Base-by-base conservation (phyloP, 2,888 invertebrate genomes). In the Yponomeuta evonymella region DNA sequence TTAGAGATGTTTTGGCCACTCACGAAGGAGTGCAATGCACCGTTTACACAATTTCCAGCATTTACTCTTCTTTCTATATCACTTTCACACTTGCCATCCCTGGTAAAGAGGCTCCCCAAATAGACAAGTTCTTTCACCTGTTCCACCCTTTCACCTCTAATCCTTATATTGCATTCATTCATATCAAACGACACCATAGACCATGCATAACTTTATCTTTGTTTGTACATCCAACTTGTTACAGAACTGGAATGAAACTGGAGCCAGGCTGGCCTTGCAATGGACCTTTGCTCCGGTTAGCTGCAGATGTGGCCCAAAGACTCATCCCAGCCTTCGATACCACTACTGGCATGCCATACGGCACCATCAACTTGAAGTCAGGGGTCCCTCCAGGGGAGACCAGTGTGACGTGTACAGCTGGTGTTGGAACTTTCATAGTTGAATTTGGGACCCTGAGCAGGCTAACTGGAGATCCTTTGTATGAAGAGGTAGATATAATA, bases 211-310 rank as follows among this genome's bases (percentile, higher is more conserved):
- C 6, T 43, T 43, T 8, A 43, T 43, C 33, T 33, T 33, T 43
- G 43, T 43, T 43, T 43, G 1, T 43, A 43, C 43, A 8, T 43
- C 9, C 43, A 43, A 43, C 8, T 65, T 69, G 70, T 79, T 30
- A 33, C 65, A 95, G 96, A 83, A 96, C 97, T 64, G 97, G 97
- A 0, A 90, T 96, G 74, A 93, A 94, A 71, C 81, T 98, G 68
- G 98, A 98, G 82, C 95, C 96, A 2, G 99, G 98, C 0, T 99
- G 99, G 98, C 99, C 99, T 0, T 99, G 99, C 82, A 96, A 96
- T 82, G 99, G 99, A 0, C 99, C 99, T 0, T 88, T 99, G 2
- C 90, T 99, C 9, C 93, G 97, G 29, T 90, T 99, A 75, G 99
- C 99, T 0, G 99, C 98, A 86, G 97, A 98, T 87, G 97, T 98